Evolutionary conservation across 2,797 vertebrate genomes (phyloP), one percentile per base, ranked within the genome.

Genomic region (Typhlichthys eigenmanni): DNA sequence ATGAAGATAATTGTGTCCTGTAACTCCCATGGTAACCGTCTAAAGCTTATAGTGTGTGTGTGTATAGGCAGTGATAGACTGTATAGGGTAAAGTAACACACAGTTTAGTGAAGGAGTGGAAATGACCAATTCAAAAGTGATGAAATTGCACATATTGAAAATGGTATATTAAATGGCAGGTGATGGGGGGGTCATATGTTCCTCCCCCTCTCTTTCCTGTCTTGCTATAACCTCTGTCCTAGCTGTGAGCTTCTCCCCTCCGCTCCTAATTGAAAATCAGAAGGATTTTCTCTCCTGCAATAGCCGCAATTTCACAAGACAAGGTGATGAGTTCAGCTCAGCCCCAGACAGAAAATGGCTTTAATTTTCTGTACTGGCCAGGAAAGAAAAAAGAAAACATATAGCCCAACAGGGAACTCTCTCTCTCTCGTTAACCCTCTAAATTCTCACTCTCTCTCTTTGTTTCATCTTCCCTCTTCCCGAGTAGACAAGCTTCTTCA

Each of bases 321-420:
- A 47, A 59, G 46, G 52, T 74, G 64, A 75, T 75, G 71, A 62
- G 60, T 72, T 66, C 63, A 62, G 53, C 53, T 43, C 49, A 64
- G 62, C 47, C 38, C 49, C 29, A 62, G 64, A 55, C 34, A 65
- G 62, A 77, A 76, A 59, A 76, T 72, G 66, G 57, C 64, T 71
- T 63, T 74, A 67, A 67, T 81, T 71, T 69, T 38, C 12, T 46
- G 17, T 50, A 64, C 52, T 10, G 56, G 59, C 32, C 56, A 53
- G n/a, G 49, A 53, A 59, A 59, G 46, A 24, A 38, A 38, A 38
- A 38, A 34, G 6, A 34, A 38, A 5, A 38, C 55, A 13, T 43
- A 50, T 13, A 38, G 13, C 32, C 13, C 13, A 17, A 13, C n/a
- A n/a, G n/a, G n/a, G n/a, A n/a, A n/a, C n/a, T 48, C 47, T 48